Evolutionary conservation across 2,797 vertebrate species (phyloP), one percentile per base, ranked within the genome.

Genomic region (Karalla daura): DNA sequence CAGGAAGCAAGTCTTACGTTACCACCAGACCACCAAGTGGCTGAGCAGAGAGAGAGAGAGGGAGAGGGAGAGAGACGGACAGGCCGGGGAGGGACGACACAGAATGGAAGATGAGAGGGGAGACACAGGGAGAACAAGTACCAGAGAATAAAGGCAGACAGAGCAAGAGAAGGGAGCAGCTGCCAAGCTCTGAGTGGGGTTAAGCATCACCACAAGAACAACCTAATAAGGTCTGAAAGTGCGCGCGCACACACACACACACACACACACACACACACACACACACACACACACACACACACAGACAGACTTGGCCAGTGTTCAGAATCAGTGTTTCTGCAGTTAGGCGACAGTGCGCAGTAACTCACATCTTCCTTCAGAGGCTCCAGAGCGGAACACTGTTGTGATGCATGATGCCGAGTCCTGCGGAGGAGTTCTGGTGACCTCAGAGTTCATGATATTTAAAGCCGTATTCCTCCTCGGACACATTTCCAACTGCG

Each of bases 161-260:
- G 58, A 75, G 72, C 46, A 58, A 73, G 62, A 77, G 80, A 69
- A 61, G 74, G 78, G 64, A 86, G 74, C 81, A 80, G 83, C 87
- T 88, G 90, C 89, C 87, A 90, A 86, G 70, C 86, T 87, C 80
- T 86, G 86, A 90, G 88, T 89, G 89, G 87, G 89, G 88, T 91
- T 90, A 90, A 90, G 86, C 87, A 90, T 91, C 84, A 80, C 84
- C 82, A 89, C 83, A 86, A 89, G 83, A 81, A 88, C 78, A 85
- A 80, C 88, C 89, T 89, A 91, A 90, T 90, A 88, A 88, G 88
- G 88, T 82, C 86, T 93, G 94, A 91, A 95, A 94, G 94, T 76
- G 63, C 56, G 43, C 36, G 28, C 63, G 30, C 47, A 28, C 64
- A 44, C 52, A 47, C 55, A 63, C 43, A 47, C 69, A 65, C 62